Percentiles rank a stretch among this genome's conserved stretches.
These are phyloP conservation scores for Aepyceros melampus DNA, from an alignment of 2,113 vertebrate species.

Conservation along the genomic window DNA sequence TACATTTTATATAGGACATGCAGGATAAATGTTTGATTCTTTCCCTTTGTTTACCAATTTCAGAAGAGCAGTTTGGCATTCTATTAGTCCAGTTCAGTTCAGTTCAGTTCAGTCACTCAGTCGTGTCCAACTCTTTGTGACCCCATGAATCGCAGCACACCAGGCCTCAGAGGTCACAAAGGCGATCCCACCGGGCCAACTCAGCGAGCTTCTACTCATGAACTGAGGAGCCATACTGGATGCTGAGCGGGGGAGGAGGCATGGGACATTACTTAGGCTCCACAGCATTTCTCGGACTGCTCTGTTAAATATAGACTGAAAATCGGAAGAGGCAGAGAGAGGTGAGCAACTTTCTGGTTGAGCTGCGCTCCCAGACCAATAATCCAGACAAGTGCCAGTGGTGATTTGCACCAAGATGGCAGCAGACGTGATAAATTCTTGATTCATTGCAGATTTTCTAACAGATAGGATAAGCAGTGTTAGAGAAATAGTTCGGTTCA, in stretches of 20 bases:
- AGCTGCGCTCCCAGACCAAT: background rate
- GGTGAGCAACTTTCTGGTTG: too few species aligned
- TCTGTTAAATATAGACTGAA: background rate
- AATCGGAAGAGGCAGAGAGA: background rate
- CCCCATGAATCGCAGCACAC: too few species aligned
- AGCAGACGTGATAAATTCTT: background rate
- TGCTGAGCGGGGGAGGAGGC: background rate
- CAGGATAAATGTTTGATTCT: background rate
- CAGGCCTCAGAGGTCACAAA: background rate
- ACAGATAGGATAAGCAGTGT: background rate
- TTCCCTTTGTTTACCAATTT: background rate
- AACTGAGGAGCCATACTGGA: too few species aligned
- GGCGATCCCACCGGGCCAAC: fast-evolving
- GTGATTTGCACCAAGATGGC: background rate
- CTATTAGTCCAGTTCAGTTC: background rate
- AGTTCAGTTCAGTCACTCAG: too few species aligned
- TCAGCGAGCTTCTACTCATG: background rate
- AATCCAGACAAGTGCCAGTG: background rate
- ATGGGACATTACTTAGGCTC: background rate
- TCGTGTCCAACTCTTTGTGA: too few species aligned
- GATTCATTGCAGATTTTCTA: background rate
- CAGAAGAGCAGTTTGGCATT: background rate
- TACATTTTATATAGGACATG: background rate
- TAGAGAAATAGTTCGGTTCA: background rate
- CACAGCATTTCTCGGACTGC: background rate